Evolutionary conservation across 53 echinoderm and acorn worm genomes (phyloP).

Genomic region (Zoroaster sp.): DNA sequence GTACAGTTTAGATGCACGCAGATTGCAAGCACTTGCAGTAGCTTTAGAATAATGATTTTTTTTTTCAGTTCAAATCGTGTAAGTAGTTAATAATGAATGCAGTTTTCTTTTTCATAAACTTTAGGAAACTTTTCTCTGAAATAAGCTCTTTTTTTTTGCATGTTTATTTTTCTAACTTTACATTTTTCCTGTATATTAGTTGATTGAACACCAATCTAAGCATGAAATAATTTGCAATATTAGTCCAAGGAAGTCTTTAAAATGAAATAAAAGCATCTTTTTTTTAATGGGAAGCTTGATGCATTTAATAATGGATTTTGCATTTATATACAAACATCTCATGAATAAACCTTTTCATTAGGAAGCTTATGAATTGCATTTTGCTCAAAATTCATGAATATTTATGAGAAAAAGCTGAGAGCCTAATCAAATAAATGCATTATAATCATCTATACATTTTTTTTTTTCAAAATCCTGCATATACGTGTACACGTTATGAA

Average conservation of each 20-base stretch:
- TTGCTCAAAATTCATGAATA: too few species aligned
- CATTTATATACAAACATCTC: too few species aligned
- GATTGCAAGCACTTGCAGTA: neutral
- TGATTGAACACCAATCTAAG: neutral
- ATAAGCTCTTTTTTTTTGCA: neutral
- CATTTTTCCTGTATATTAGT: neutral
- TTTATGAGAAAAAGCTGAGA: too few species aligned
- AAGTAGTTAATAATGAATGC: too few species aligned
- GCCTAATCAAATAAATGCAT: too few species aligned
- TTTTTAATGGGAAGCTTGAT: neutral
- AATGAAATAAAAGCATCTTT: neutral
- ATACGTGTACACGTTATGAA: too few species aligned
- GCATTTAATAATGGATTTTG: too few species aligned
- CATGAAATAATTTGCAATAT: neutral
- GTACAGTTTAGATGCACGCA: neutral
- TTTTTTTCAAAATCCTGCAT: too few species aligned
- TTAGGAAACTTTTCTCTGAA: neutral
- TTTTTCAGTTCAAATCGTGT: neutral
- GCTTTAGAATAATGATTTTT: neutral
- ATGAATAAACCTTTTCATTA: too few species aligned
- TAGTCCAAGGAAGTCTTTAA: neutral
- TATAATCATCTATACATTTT: too few species aligned
- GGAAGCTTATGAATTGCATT: too few species aligned
- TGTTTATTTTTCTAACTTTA: neutral
- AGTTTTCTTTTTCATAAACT: too few species aligned